Evolutionary conservation across 1,140 invertebrate genomes (phyloP).

Genomic region (Drosophila truncata): DNA sequence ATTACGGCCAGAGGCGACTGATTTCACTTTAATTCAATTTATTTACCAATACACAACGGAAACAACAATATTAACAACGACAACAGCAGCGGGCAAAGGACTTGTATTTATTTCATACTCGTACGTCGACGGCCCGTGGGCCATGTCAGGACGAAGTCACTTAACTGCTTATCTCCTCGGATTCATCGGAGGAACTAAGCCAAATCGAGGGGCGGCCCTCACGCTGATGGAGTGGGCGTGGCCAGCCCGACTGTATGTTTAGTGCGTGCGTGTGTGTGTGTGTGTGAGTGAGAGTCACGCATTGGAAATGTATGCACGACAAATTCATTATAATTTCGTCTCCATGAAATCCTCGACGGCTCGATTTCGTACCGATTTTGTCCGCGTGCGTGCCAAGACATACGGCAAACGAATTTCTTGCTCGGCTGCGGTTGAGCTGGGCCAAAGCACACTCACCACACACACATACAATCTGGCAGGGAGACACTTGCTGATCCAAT

Average conservation of each 20-base stretch:
- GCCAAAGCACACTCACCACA: conserved; percentile 9
- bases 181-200: conserved; percentile 61
- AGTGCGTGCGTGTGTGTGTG: conserved; percentile 10
- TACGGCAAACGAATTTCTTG: conserved; percentile 61
- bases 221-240: conserved; percentile 41
- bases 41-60: conserved; percentile 56
- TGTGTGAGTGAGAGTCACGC: conserved; percentile 31
- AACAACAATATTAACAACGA: conserved; percentile 17
- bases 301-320: conserved; percentile 66
- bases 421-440: conserved; percentile 22
- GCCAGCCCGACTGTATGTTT: conserved; percentile 2
- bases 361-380: conserved; percentile 53
- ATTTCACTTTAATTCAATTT: conserved; percentile 83
- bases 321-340: conserved; percentile 79
- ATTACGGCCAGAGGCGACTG: conserved; percentile 72
- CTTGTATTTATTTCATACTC: conserved; percentile 58
- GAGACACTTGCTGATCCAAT: conserved; percentile 55
- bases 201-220: conserved; percentile 52
- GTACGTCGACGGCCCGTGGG: conserved; percentile 43
- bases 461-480: neutral
- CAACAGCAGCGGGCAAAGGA: conserved; percentile 27
- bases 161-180: conserved; percentile 73
- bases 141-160: conserved; percentile 65
- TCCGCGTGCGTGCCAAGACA: conserved; percentile 74
- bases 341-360: conserved; percentile 35